Conservation (phyloP, 2,888 invertebrate genomes). For the Phengaris alcon region DNA sequence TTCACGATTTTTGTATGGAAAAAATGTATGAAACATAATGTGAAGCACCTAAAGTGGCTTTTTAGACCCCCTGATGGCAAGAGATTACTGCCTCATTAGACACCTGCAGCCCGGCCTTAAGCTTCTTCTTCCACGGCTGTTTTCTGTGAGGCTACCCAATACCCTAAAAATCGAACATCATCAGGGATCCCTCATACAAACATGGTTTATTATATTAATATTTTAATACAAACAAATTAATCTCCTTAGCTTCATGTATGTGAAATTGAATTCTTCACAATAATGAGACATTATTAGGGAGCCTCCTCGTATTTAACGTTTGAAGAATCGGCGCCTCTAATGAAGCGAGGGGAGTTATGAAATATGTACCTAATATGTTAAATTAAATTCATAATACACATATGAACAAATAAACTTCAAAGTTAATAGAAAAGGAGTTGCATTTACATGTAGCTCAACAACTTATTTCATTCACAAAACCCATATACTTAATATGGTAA, state of each 20-base stretch:
- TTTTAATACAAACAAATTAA: conserved; percentile 25
- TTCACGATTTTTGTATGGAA: too few relatives aligned
- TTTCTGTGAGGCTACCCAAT: too few relatives aligned
- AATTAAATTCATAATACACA: conserved; percentile 34
- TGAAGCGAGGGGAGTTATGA: conserved; percentile 59
- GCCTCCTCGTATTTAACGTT: conserved; percentile 66
- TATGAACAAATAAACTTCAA: conserved; percentile 15
- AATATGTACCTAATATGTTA: conserved; percentile 40
- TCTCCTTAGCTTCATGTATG: conserved; percentile 28
- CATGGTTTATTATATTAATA: conserved; percentile 14
- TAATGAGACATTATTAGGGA: conserved; percentile 71
- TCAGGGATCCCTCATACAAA: not conserved
- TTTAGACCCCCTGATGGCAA: too few relatives aligned
- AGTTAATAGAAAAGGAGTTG: not conserved
- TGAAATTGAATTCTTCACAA: conserved; percentile 62
- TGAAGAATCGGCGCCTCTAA: conserved; percentile 66
- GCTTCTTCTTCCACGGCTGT: too few relatives aligned
- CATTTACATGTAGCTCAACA: too few relatives aligned
- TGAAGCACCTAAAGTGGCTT: too few relatives aligned
- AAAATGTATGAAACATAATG: too few relatives aligned
- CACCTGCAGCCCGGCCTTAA: too few relatives aligned
- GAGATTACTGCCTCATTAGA: too few relatives aligned
- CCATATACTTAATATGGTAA: too few relatives aligned
- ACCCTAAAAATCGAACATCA: too few relatives aligned
- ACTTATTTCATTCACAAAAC: too few relatives aligned